phyloP scores from a whole-genome alignment of 1,140 invertebrate genomes.

The Conus ventricosus region DNA sequence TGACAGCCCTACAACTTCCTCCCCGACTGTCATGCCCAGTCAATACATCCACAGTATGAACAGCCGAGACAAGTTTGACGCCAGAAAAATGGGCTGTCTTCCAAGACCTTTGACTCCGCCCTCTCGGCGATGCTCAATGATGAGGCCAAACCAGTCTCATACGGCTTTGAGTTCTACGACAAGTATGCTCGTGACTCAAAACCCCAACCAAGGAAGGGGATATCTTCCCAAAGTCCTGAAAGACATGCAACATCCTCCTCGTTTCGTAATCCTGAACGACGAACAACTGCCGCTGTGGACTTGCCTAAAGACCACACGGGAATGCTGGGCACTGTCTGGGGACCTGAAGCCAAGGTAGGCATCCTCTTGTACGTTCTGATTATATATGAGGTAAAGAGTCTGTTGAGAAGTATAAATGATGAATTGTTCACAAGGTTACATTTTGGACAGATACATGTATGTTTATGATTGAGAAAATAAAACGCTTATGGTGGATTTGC shows the following conservation, averaged over 20 bases:
- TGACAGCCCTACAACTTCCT: neutral
- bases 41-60: slow-evolving; percentile 61
- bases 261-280: neutral
- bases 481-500: no score
- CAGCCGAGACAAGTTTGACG: slow-evolving; percentile 61
- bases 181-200: slow-evolving; percentile 50
- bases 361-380: neutral
- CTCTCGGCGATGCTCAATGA: slow-evolving; percentile 62
- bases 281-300: neutral
- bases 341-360: slow-evolving; percentile 52
- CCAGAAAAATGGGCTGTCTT: slow-evolving; percentile 64
- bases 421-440: no score
- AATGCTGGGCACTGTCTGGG: slow-evolving; percentile 38
- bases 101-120: slow-evolving; percentile 65
- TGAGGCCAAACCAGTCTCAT: slow-evolving; percentile 44
- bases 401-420: no score
- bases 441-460: no score
- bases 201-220: neutral
- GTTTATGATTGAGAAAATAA: no score
- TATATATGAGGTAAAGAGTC: no score
- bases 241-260: neutral
- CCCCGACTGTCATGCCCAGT: slow-evolving; percentile 60
- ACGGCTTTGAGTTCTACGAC: slow-evolving; percentile 57
- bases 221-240: neutral
- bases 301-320: slow-evolving; percentile 18